Conservation (phyloP, 53 echinoderm and acorn worm species). For the Mesocentrotus franciscanus region DNA sequence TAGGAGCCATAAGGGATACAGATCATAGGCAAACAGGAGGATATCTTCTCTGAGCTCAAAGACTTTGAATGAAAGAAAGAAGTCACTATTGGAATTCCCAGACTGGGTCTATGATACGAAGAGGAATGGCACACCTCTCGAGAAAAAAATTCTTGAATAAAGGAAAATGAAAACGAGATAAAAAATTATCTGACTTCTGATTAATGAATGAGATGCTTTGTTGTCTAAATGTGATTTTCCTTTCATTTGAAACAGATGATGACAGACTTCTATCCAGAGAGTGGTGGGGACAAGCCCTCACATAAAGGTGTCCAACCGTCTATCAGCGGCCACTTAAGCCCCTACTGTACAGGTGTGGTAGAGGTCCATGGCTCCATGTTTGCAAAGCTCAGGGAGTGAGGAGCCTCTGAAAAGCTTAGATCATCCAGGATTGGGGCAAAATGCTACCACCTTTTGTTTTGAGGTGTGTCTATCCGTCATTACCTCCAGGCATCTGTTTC, state of each 20-base stretch:
- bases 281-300: not conserved
- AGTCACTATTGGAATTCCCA: not conserved
- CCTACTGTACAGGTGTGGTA: constrained; percentile 36
- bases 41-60: not conserved
- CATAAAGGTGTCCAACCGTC: constrained; percentile 5
- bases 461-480: constrained; percentile 28
- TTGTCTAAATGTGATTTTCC: not conserved
- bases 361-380: not conserved
- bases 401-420: not conserved
- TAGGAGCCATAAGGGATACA: not conserved
- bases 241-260: not conserved
- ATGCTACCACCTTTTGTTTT: constrained; percentile 40
- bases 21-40: not conserved
- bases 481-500: constrained; percentile 43
- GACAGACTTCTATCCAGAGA: not conserved
- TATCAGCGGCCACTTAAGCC: constrained; percentile 55
- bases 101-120: not conserved
- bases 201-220: not conserved
- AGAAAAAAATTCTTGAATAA: not conserved
- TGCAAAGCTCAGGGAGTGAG: constrained; percentile 44
- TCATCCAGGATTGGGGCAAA: constrained; percentile 43
- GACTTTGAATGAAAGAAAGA: not conserved
- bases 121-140: not conserved
- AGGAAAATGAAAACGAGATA: not conserved
- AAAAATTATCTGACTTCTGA: not conserved